These are phyloP conservation scores for Vidua macroura DNA, from an alignment of 2,113 vertebrate genomes.

Conservation along the genomic window DNA sequence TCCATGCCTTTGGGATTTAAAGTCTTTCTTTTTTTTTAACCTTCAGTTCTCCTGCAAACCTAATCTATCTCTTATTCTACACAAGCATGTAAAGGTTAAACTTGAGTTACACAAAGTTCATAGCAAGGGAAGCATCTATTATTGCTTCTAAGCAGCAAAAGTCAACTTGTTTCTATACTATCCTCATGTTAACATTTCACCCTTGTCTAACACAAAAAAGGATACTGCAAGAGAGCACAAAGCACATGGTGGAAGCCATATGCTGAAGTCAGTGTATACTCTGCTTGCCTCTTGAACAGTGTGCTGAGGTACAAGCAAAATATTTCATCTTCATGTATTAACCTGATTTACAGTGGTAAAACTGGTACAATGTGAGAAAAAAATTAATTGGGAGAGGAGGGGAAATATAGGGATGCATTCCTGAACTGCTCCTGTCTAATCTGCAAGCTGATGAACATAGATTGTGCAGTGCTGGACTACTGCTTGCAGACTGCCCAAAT, in stretches of 20 bases:
- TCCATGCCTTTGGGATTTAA: conserved; percentile 29
- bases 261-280: not conserved
- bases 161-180: not conserved
- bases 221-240: not conserved
- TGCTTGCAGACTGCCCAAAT: conserved; percentile 1
- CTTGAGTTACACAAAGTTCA: conserved; percentile 47
- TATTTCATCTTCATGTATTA: not conserved
- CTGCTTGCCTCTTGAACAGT: not conserved
- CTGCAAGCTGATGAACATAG: not conserved
- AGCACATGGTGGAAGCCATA: not conserved
- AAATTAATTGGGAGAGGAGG: not conserved
- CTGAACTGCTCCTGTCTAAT: not conserved
- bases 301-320: not conserved
- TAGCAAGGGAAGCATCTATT: conserved; percentile 13
- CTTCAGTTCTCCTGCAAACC: conserved; percentile 1
- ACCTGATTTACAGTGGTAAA: not conserved
- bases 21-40: not conserved
- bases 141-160: conserved; percentile 24
- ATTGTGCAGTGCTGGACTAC: not conserved
- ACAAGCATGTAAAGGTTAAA: conserved; percentile 52
- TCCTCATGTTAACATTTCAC: not conserved
- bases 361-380: not conserved
- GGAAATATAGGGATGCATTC: not conserved
- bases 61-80: conserved; percentile 44
- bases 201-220: conserved; percentile 7